A percentile compares a stretch with the other conserved stretches of the same genome.
Evolutionary conservation across 1,140 invertebrate species (phyloP).

Genomic region (Tetramorium parvispinum): DNA sequence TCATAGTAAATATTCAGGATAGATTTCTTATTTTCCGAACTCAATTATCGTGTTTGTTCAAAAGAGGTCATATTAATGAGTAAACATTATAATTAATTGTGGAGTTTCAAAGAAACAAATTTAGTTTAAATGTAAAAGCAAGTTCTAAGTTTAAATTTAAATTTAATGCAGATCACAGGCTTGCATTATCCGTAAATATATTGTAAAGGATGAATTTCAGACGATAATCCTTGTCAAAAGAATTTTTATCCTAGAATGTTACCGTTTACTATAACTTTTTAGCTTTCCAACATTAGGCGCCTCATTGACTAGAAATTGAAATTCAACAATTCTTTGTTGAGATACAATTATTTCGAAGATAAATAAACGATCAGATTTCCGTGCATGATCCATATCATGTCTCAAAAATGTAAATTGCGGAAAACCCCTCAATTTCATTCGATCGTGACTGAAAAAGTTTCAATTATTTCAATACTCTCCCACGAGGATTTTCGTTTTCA

Average conservation of each 20-base stretch:
- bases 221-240: conserved; percentile 4
- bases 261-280: neutral
- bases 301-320: conserved; percentile 5
- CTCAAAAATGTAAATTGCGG: neutral
- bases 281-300: neutral
- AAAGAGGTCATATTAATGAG: neutral
- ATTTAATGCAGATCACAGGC: neutral
- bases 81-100: neutral
- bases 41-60: neutral
- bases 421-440: neutral
- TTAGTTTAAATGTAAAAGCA: neutral
- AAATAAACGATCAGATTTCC: neutral
- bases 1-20: neutral
- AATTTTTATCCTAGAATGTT: neutral
- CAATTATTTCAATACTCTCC: too few relatives aligned
- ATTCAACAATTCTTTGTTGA: conserved; percentile 29
- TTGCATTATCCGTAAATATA: neutral
- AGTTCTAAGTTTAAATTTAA: conserved; percentile 4
- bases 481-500: neutral
- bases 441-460: neutral
- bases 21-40: neutral
- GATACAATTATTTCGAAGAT: conserved; percentile 19
- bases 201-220: neutral
- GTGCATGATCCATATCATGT: neutral
- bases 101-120: neutral